Evolutionary conservation across 2,888 invertebrate genomes (phyloP), one percentile per base, ranked within the genome.

Genomic region (Tenthredo scrophulariae): DNA sequence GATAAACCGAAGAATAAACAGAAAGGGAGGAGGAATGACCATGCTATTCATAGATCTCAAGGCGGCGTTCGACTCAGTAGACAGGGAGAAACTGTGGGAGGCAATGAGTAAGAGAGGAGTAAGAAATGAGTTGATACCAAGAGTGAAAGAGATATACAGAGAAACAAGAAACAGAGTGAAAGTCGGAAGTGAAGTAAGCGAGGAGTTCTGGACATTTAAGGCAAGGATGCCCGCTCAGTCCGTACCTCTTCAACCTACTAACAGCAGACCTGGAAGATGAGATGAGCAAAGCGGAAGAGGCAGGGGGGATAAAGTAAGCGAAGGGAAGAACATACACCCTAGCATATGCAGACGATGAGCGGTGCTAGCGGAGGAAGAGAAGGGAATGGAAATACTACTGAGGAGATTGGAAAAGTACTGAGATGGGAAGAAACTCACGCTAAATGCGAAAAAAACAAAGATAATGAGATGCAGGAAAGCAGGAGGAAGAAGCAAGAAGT

Each of bases 61-160:
- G 46, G 86, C 86, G 18, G 86, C 86, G 0, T 86, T 86, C 15
- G 86, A 86, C 74, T 80, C 84, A 26, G 84, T 86, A 29, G 26
- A 86, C 18, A 85, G 86, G 37, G 33, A 58, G 29, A 62, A 43
- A 26, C 26, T 86, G 10, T 79, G 77, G 83, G 43, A 86, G 29
- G 50, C 46, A 9, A 75, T 85, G 85, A 54, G 50, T 18, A 40
- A 67, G 26, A 83, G 54, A 62, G 85, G 84, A 9, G 40, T 84
- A n/a, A 80, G 80, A 33, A 75, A 74, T n/a, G 58, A 80, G 3
- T 22, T 85, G 3, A 37, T 58, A 3, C 43, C 40, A n/a, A 86
- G 85, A n/a, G 67, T 79, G 15, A 46, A 74, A 6, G 85, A 85
- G 13, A 79, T 86, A 0, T 86, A 86, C 37, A 79, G 62, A 43